These are phyloP conservation scores for Microctenopoma lineatum DNA, from an alignment of 2,797 vertebrate genomes.

Conservation along the genomic window DNA sequence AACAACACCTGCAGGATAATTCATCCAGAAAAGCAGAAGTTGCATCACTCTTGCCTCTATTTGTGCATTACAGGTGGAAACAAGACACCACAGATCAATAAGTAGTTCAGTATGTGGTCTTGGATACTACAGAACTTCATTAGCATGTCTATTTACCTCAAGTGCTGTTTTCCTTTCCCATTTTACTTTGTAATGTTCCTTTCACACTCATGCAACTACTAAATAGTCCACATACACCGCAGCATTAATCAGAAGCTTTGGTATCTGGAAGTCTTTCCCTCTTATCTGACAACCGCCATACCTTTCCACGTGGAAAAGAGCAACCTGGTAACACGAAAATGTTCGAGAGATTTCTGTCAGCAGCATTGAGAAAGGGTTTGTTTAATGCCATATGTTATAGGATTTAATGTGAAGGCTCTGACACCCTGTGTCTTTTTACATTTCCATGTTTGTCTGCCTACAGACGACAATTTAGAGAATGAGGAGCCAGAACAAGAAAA, in stretches of 20 bases:
- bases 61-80: constrained; percentile 28
- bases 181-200: constrained; percentile 6
- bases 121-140: constrained; percentile 24
- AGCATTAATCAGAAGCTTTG: not conserved
- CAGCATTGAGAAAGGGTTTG: constrained; percentile 35
- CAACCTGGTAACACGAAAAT: constrained; percentile 48
- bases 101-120: constrained; percentile 36
- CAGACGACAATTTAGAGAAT: constrained; percentile 58
- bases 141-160: not conserved
- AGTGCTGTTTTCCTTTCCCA: not conserved
- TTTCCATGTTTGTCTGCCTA: constrained; percentile 32
- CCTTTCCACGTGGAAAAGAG: constrained; percentile 42
- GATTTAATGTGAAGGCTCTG: constrained; percentile 42
- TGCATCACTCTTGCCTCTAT: constrained; percentile 16
- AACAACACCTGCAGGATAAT: constrained; percentile 65
- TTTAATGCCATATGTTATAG: constrained; percentile 42
- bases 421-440: constrained; percentile 24
- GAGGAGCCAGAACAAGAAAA: constrained; percentile 52
- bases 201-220: constrained; percentile 4
- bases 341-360: constrained; percentile 48
- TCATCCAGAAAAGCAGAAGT: constrained; percentile 29
- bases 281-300: constrained; percentile 19
- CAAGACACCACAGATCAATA: constrained; percentile 48
- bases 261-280: constrained; percentile 10
- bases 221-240: not conserved